Base-by-base conservation (phyloP, 2,888 invertebrate species). In the Hoplodrina ambigua region DNA sequence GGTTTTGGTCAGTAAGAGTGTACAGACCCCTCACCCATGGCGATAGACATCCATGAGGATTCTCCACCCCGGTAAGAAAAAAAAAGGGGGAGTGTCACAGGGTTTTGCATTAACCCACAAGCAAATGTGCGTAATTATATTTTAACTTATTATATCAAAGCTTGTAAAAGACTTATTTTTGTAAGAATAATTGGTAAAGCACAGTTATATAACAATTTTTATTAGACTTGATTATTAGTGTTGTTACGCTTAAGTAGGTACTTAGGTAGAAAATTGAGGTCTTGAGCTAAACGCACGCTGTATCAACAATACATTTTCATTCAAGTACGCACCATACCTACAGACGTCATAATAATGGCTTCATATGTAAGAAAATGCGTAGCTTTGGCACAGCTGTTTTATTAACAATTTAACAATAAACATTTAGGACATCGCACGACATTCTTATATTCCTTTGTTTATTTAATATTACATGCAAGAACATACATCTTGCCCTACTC, bases 401-500 rank as follows among this genome's bases (percentile, higher is more conserved):
- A 71, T 41, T 15, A 63, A 56, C 15, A 49, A 50, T 50, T 41
- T 54, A 66, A 63, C 55, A 80, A 59, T 37, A 55, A 17, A 10
- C 54, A 55, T 65, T 52, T 25, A 63, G 25, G 46, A 75, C 49
- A 33, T 56, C 20, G 17, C 49, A 53, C 41, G 49, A 53, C 4
- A 37, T 63, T 71, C 68, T 67, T 54, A 71, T 80, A 15, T 2
- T 6, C 44, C 50, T 64, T 71, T 76, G 60, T 76, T 64, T 62
- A 62, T 52, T 57, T 54, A 46, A 30, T 20, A 59, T 74, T 56
- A 33, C 25, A 60, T 25, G 4, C 57, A 62, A 58, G 19, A 61
- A 64, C 37, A 59, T 80, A 62, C 52, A 62, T 68, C 63, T 71
- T 75, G 64, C 60, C 33, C 53, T 58, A 49, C 57, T 64, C 81